Base-by-base conservation (phyloP, 2,113 vertebrate species). In the Myiopsitta monachus region DNA sequence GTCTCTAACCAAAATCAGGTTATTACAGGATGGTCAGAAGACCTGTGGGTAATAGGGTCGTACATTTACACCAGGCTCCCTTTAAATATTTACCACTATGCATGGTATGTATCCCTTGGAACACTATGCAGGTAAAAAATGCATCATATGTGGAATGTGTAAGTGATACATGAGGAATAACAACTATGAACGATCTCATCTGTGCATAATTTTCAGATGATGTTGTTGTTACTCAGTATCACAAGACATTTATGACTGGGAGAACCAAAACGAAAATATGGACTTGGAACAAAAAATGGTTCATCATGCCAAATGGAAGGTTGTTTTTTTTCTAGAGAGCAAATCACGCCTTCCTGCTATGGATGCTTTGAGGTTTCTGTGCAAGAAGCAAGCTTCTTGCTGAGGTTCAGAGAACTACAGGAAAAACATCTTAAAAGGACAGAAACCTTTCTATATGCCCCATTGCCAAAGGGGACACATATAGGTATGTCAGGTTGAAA, bases 191-290 rank as follows among this genome's bases (percentile, higher is more conserved):
- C 21, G 1, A 79, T 7, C 81, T 96, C 83, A 76, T 83, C 77
- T 59, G 57, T 46, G 67, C 91, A 83, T 96, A 96, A 92, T 84
- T 95, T 87, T 87, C 84, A 77, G 87, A 94, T 95, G 91, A 92
- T 89, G 88, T 74, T 95, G 73, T 14, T 92, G 83, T 97, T 96
- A 96, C 87, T 97, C 96, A 96, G 59, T 89, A 82, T 96, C 96
- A 97, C 91, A 96, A 94, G 96, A 94, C 81, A 46, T 85, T 95
- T 95, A 89, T 91, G 91, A 80, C 54, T 4, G 6, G 66, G 63
- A 88, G 52, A 94, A 96, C 70, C 74, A 66, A 91, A 89, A 80
- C 59, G 67, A 92, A 95, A 94, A 92, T 91, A 89, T 5, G 44
- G 83, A 39, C 83, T 93, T 95, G 96, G 96, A 96, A 94, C 49